Conservation (phyloP, 2,113 vertebrate species). For the Sceloporus undulatus region DNA sequence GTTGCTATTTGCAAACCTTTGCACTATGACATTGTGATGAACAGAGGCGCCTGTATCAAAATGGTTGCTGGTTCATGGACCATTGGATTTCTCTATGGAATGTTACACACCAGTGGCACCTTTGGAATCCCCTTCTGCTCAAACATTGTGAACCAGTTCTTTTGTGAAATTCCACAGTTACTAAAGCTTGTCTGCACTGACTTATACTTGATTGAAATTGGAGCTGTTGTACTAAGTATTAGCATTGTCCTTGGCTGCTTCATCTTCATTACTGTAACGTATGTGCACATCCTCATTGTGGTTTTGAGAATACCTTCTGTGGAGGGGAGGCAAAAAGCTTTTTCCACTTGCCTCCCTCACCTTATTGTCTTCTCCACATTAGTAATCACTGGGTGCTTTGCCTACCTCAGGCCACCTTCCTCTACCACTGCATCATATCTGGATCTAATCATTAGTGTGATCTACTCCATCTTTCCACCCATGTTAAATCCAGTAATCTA, state of each 20-base stretch:
- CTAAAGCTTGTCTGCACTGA: conserved; percentile 11
- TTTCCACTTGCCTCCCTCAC: conserved; percentile 19
- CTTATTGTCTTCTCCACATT: neutral
- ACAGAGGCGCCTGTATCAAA: neutral
- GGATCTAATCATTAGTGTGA: neutral
- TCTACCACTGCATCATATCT: neutral
- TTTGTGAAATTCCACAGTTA: conserved; percentile 24
- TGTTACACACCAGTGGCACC: neutral
- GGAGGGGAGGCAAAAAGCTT: neutral
- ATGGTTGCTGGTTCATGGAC: conserved; percentile 9
- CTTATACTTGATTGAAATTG: neutral
- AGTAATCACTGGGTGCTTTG: neutral
- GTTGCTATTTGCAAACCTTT: conserved; percentile 26
- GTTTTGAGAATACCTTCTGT: neutral
- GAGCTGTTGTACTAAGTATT: neutral
- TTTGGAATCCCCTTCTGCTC: neutral
- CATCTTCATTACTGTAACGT: neutral
- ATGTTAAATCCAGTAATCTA: conserved; percentile 29
- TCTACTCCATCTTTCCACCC: conserved; percentile 1
- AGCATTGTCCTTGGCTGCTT: neutral
- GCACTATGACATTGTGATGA: neutral
- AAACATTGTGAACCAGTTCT: conserved; percentile 13
- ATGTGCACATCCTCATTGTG: neutral
- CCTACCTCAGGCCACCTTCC: neutral
- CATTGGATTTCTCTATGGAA: neutral